These are phyloP conservation scores for Leucoma salicis DNA, from an alignment of 2,888 invertebrate species.

Conservation along the genomic window DNA sequence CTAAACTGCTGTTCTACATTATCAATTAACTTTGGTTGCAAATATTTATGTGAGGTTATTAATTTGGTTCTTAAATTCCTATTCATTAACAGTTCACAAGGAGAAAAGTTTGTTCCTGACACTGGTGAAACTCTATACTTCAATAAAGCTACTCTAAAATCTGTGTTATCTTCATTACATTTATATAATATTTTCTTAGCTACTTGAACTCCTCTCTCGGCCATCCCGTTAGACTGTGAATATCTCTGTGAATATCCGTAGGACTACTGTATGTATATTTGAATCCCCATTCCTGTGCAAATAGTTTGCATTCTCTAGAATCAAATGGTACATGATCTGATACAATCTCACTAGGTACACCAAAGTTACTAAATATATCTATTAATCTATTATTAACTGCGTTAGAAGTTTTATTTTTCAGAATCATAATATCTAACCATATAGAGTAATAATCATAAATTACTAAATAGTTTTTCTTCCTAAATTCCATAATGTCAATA, in stretches of 20 bases:
- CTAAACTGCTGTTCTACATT: background rate
- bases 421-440: no score
- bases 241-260: no score
- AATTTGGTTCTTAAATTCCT: slow-evolving; percentile 3
- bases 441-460: no score
- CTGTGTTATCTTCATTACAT: slow-evolving; percentile 4
- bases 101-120: background rate
- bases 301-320: slow-evolving; percentile 4
- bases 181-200: slow-evolving; percentile 8
- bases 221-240: slow-evolving; percentile 9
- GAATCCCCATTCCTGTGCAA: no score
- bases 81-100: background rate
- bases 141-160: slow-evolving; percentile 2
- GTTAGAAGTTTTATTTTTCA: background rate
- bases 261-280: no score
- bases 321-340: slow-evolving; percentile 10
- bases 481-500: no score
- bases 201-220: slow-evolving; percentile 8
- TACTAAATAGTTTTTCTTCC: no score
- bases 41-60: background rate
- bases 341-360: slow-evolving; percentile 3
- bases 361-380: slow-evolving; percentile 4
- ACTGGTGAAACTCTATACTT: slow-evolving; percentile 2
- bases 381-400: slow-evolving; percentile 10
- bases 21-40: background rate